phyloP scores from a whole-genome alignment of 2,888 invertebrate species.

The Carterocephalus palaemon region DNA sequence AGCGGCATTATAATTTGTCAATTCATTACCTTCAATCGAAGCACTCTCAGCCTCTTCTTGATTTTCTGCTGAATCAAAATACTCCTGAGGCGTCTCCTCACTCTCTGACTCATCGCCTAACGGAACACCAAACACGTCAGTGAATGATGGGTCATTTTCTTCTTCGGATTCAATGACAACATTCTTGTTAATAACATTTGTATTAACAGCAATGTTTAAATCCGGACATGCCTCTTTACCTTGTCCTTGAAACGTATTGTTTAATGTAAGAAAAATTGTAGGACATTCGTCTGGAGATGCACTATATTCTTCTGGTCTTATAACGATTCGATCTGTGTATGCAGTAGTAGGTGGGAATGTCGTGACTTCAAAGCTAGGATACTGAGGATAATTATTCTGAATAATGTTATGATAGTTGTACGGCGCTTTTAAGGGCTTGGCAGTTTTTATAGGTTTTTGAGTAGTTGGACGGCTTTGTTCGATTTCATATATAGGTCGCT shows the following conservation, averaged over 20 bases:
- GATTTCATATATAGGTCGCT: constrained; percentile 15
- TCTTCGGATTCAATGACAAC: constrained; percentile 69
- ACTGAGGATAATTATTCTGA: constrained; percentile 47
- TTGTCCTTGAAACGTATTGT: constrained; percentile 74
- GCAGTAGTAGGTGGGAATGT: constrained; percentile 62
- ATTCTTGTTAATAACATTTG: constrained; percentile 81
- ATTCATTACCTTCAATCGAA: constrained; percentile 55
- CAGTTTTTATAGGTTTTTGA: constrained; percentile 48
- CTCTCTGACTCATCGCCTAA: constrained; percentile 55
- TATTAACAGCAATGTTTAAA: constrained; percentile 84
- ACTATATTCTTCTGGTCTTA: constrained; percentile 69
- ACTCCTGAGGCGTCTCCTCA: constrained; percentile 53
- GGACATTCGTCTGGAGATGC: constrained; percentile 73
- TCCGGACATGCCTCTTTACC: constrained; percentile 83
- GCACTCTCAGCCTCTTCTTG: constrained; percentile 55
- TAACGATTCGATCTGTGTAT: constrained; percentile 69
- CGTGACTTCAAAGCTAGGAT: constrained; percentile 60
- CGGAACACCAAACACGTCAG: constrained; percentile 57
- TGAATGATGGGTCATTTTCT: constrained; percentile 54
- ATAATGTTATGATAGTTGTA: constrained; percentile 54
- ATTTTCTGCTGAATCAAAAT: constrained; percentile 52
- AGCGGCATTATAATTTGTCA: constrained; percentile 59
- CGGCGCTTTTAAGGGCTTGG: constrained; percentile 48
- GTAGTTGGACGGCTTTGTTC: constrained; percentile 45
- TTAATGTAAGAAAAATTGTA: constrained; percentile 77